These are phyloP conservation scores for Lepus americanus DNA, from an alignment of 2,113 vertebrate species.

Conservation along the genomic window DNA sequence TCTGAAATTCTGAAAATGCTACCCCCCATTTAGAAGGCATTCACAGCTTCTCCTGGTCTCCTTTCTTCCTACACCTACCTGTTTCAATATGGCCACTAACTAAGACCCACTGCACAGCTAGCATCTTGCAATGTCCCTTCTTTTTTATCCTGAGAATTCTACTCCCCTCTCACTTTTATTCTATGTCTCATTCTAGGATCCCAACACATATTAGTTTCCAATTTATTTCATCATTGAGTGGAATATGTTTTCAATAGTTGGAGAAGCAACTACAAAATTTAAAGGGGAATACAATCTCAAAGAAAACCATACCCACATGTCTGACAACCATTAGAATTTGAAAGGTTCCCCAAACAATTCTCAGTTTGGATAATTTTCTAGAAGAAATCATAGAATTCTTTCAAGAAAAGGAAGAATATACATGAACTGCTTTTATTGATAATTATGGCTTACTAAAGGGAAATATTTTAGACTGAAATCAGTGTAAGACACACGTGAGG, in stretches of 20 bases:
- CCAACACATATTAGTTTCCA: background rate
- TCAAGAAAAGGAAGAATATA: no score
- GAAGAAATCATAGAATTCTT: background rate
- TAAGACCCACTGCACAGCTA: background rate
- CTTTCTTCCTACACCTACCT: background rate
- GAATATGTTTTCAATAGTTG: background rate
- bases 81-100: background rate
- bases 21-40: background rate
- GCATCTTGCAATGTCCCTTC: background rate
- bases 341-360: background rate
- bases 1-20: background rate
- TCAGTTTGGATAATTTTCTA: constrained; percentile 6
- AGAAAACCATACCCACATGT: background rate
- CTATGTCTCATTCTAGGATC: background rate
- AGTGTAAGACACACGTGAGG: background rate
- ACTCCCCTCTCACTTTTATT: background rate
- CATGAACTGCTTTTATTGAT: background rate
- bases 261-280: background rate
- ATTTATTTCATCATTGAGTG: background rate
- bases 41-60: background rate
- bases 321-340: background rate
- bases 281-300: background rate
- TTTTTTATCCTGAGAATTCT: background rate
- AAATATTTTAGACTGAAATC: constrained; percentile 16
- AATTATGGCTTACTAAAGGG: background rate